Evolutionary conservation across 2,888 invertebrate species (phyloP).

Genomic region (Geophilus truncorum): DNA sequence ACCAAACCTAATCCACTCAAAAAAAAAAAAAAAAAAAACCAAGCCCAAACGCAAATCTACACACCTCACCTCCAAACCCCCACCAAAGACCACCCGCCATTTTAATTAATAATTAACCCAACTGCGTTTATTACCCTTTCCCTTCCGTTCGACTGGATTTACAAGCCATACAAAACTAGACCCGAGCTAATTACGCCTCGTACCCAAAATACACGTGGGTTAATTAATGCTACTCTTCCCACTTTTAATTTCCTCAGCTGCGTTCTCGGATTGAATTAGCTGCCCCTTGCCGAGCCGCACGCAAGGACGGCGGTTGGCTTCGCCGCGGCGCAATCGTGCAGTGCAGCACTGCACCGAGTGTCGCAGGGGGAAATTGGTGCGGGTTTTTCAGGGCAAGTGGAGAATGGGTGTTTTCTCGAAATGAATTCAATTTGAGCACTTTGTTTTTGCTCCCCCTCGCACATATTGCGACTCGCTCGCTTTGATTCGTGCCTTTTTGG

Average conservation of each 20-base stretch:
- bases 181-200: neutral
- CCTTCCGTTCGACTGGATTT: neutral
- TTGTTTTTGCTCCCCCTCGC: neutral
- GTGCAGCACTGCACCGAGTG: too few species aligned
- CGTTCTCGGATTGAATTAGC: neutral
- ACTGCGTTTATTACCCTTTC: neutral
- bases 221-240: constrained; percentile 10
- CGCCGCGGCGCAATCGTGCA: too few species aligned
- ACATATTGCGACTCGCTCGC: neutral
- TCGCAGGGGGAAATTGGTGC: too few species aligned
- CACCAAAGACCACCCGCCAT: neutral
- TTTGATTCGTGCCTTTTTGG: too few species aligned
- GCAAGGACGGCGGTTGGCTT: too few species aligned
- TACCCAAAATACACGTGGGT: neutral
- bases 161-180: neutral
- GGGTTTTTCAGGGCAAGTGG: neutral
- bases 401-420: neutral
- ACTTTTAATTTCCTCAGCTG: constrained; percentile 3
- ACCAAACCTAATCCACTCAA: too few species aligned
- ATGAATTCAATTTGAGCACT: neutral
- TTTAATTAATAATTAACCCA: constrained; percentile 2
- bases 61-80: too few species aligned
- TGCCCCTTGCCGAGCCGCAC: neutral
- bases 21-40: too few species aligned
- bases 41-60: too few species aligned